Evolutionary conservation across 2,113 vertebrate genomes (phyloP), one percentile per base, ranked within the genome.

Genomic region (Planiliza haematocheilus): DNA sequence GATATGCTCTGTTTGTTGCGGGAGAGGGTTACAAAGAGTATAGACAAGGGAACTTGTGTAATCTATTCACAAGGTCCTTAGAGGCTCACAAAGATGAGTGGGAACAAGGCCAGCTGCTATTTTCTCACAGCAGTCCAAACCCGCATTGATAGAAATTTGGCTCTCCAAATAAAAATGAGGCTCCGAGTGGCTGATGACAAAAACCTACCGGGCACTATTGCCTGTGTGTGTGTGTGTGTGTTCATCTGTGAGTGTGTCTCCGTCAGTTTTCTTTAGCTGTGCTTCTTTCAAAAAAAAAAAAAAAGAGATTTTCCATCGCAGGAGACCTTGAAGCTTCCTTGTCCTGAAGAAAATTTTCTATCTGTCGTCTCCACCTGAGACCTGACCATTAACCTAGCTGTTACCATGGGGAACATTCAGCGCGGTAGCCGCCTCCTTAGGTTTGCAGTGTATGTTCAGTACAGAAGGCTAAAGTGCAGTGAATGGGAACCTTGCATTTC

Each of bases 61-160:
- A 94, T 93, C 94, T 93, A 90, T 91, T 94, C 76, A 90, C 90
- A 84, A 85, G 63, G 89, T 72, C 88, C 77, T 73, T 74, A 87
- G 86, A 86, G 74, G 80, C 81, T 89, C 78, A 89, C 83, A 73
- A 71, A 89, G 87, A 90, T 73, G 83, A 84, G 60, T 48, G 73
- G 74, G 61, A 94, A 84, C 76, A 88, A 91, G 82, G 81, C 68
- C 86, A 78, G 84, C 68, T 83, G 78, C 74, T 36, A 67, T 86
- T 91, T 93, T 89, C 89, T 90, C 89, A 88, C 73, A 58, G 72
- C 57, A 82, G 61, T 62, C 74, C 39, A 85, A 83, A 83, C 18
- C 56, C 72, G 77, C 55, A 74, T 66, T 41, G 88, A 88, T 78
- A 91, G 77, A 88, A 77, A 57, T 83, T 59, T 91, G 82, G 46